Base-by-base conservation (phyloP, 2,113 vertebrate genomes). In the Phalacrocorax pelagicus region DNA sequence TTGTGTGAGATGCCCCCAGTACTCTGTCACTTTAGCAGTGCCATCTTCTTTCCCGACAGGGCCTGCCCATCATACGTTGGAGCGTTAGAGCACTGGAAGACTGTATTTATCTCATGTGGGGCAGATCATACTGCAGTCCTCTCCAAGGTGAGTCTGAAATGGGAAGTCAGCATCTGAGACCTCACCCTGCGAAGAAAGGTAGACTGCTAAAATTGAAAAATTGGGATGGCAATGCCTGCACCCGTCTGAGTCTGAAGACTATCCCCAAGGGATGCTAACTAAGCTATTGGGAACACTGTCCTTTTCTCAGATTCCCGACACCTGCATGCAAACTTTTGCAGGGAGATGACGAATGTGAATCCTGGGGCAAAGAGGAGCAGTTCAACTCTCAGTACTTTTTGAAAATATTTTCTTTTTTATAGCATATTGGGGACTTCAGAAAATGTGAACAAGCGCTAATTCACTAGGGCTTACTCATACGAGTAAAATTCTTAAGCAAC, bases 121-220 rank as follows among this genome's bases (percentile, higher is more conserved):
- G 94, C 94, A 55, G 97, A 97, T 82, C 98, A 98, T 16, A 97
- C 97, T 62, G 98, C 97, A 30, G 88, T 95, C 69, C 97, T 98
- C 61, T 98, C 97, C 52, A 97, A 98, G 98, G 98, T 98, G 90
- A 92, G 81, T 67, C 59, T 84, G 38, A 94, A 89, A 36, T 22
- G 51, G 73, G 77, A 90, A 72, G 40, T 57, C 57, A 79, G 63
- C 65, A 40, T 62, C 65, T 58, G 77, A 78, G 65, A 38, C n/a
- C 22, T 91, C 32, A 40, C 32, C 8, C 38, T 67, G 17, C 9
- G 12, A 58, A 51, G 52, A 83, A 84, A 78, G 55, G 79, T 18
- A 47, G 0, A 2, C 21, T 59, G 26, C 44, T 63, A 9, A 42
- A 70, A 22, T 0, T 4, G 59, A 71, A 74, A 67, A 84, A 83